Base-by-base conservation (phyloP, 2,113 vertebrate genomes). In the Anhinga rufa region DNA sequence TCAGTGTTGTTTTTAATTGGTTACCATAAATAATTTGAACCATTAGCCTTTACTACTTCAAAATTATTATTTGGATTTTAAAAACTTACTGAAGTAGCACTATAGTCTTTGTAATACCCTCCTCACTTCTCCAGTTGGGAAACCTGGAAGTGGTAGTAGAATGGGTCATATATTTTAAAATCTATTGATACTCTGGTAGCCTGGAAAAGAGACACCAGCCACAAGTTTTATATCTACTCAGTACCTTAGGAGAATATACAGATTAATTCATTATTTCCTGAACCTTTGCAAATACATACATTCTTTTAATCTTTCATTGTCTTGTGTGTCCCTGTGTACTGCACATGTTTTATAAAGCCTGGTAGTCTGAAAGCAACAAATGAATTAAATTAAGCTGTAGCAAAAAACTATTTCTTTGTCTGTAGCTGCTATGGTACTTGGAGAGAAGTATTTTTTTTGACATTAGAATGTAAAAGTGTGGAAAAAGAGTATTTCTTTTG, bases 401-500 rank as follows among this genome's bases (percentile, higher is more conserved):
- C 22, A 64, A 25, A 65, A 70, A 34, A n/a, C 25, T 38, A 0
- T 26, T 65, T 60, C 29, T 71, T 61, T 87, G 20, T 12, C 26
- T 69, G 24, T 11, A 26, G 22, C 32, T 74, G 34, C 80, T 75
- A 29, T 0, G 6, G 51, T 86, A 20, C 34, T 28, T 16, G 61
- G 20, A 80, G 16, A 10, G 2, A 24, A 0, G 0, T 7, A 2
- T 29, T 18, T 58, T 58, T 58, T 88, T 75, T 70, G 7, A 81
- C 17, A 21, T 64, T 19, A 58, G 21, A 52, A 38, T 29, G 29
- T 11, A 8, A 10, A 70, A 38, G 5, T 32, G 6, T 71, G 52
- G 19, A 32, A 81, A 78, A 75, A 17, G 3, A 76, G 18, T 17
- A 54, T 8, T 91, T 72, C 19, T 69, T 88, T 38, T 71, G 28